Percentiles rank a stretch among this genome's conserved stretches.
Conservation (phyloP, 1,140 invertebrate genomes). For the Drosophila bocqueti region DNA sequence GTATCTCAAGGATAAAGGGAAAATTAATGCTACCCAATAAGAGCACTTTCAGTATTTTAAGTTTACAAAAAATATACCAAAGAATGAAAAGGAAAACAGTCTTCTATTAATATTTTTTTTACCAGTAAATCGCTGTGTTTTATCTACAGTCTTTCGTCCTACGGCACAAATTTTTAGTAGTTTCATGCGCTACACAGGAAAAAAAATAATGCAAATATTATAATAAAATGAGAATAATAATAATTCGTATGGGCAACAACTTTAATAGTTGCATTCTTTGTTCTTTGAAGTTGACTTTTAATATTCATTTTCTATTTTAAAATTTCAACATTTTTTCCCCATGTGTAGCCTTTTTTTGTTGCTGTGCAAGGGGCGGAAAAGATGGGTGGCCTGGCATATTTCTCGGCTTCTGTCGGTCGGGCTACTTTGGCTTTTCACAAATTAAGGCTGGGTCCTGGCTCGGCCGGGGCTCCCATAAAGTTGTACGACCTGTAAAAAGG, state of each 20-base stretch:
- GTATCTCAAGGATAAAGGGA: slow-evolving; percentile 1
- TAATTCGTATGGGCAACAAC: no score
- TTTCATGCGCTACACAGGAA: no score
- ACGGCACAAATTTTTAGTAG: not conserved
- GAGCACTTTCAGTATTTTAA: not conserved
- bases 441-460: slow-evolving; percentile 46
- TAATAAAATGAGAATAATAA: not conserved
- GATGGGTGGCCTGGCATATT: slow-evolving; percentile 43
- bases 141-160: not conserved
- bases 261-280: not conserved
- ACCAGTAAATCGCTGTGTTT: not conserved
- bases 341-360: slow-evolving; percentile 2
- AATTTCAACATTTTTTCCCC: not conserved
- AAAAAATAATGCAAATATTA: not conserved
- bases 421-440: slow-evolving; percentile 54
- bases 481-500: slow-evolving; percentile 83
- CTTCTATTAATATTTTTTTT: not conserved
- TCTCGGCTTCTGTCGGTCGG: slow-evolving; percentile 18
- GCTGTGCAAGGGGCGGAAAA: not conserved
- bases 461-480: slow-evolving; percentile 58
- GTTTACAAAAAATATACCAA: not conserved
- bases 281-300: not conserved
- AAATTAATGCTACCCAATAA: not conserved
- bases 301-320: not conserved
- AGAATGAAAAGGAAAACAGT: not conserved